Evolutionary conservation across 2,113 vertebrate genomes (phyloP).

Genomic region (Acanthochromis polyacanthus): DNA sequence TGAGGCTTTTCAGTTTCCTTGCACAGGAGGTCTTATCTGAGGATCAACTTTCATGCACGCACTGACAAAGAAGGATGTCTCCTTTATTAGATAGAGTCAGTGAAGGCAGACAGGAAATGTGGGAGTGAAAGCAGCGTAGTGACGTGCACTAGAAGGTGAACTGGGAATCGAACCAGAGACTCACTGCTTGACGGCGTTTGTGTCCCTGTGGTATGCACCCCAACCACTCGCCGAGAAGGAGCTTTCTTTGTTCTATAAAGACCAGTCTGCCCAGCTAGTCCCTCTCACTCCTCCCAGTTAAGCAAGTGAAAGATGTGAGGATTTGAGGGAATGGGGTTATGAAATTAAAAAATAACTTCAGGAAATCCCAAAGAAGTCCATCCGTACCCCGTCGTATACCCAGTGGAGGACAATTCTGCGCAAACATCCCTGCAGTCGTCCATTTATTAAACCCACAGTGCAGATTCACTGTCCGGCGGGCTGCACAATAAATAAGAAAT

Average conservation of each 20-base stretch:
- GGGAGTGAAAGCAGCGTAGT: too few species aligned
- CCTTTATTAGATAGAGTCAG: slow-evolving; percentile 55
- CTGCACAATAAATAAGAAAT: slow-evolving; percentile 26
- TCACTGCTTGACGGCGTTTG: too few species aligned
- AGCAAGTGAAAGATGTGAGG: slow-evolving; percentile 12
- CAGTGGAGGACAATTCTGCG: not conserved
- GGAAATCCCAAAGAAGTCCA: slow-evolving; percentile 6
- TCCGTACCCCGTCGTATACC: not conserved
- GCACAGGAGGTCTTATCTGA: slow-evolving; percentile 74
- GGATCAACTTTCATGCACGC: slow-evolving; percentile 82
- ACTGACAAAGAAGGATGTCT: slow-evolving; percentile 74
- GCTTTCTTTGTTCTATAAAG: slow-evolving; percentile 75
- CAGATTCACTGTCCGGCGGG: too few species aligned
- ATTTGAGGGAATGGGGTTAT: slow-evolving; percentile 50
- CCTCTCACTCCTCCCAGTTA: slow-evolving; percentile 21
- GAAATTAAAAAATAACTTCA: slow-evolving; percentile 9
- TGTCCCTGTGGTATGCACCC: too few species aligned
- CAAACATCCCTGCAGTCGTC: not conserved
- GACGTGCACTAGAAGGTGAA: too few species aligned
- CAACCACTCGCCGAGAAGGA: too few species aligned
- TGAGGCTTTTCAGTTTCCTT: slow-evolving; percentile 75
- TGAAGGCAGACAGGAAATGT: too few species aligned
- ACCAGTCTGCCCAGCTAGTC: slow-evolving; percentile 44
- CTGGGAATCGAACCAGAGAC: too few species aligned
- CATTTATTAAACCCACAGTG: not conserved